Evolutionary conservation across 2,888 invertebrate genomes (phyloP).

Genomic region (Loripinus fragilis): DNA sequence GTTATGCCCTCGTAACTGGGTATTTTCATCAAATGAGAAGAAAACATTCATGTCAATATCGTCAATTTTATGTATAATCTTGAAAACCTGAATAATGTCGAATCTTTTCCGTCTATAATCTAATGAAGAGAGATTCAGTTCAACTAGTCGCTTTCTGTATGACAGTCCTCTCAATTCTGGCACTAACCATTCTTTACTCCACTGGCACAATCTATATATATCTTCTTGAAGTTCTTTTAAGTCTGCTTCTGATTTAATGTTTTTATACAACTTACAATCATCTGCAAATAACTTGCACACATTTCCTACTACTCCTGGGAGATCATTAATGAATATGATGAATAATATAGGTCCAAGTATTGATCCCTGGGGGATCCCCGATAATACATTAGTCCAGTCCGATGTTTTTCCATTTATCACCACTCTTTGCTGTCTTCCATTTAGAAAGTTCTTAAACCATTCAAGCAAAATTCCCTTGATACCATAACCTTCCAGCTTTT

Average conservation of each 20-base stretch:
- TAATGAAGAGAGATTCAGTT: not conserved
- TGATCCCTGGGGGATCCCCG: constrained; percentile 19
- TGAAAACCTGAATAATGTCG: not conserved
- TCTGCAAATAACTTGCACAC: constrained; percentile 4
- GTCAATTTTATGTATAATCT: constrained; percentile 6
- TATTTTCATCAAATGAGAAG: constrained; percentile 5
- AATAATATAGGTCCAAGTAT: constrained; percentile 25
- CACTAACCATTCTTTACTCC: constrained; percentile 6
- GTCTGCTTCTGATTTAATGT: constrained; percentile 1
- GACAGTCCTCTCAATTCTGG: not conserved
- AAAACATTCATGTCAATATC: not conserved
- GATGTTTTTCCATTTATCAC: constrained; percentile 5
- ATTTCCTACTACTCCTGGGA: constrained; percentile 13
- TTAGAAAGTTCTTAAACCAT: constrained; percentile 16
- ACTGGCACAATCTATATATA: constrained; percentile 6
- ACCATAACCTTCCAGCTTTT: constrained; percentile 16
- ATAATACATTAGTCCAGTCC: not conserved
- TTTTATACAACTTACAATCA: constrained; percentile 8
- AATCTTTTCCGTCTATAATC: constrained; percentile 3
- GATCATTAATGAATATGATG: constrained; percentile 12
- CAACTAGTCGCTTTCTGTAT: not conserved
- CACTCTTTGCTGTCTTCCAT: constrained; percentile 7
- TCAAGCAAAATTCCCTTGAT: constrained; percentile 8
- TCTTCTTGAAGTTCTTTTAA: constrained; percentile 4
- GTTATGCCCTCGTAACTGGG: not conserved